Evolutionary conservation across 2,888 invertebrate species (phyloP).

Genomic region (Hybos culiciformis): DNA sequence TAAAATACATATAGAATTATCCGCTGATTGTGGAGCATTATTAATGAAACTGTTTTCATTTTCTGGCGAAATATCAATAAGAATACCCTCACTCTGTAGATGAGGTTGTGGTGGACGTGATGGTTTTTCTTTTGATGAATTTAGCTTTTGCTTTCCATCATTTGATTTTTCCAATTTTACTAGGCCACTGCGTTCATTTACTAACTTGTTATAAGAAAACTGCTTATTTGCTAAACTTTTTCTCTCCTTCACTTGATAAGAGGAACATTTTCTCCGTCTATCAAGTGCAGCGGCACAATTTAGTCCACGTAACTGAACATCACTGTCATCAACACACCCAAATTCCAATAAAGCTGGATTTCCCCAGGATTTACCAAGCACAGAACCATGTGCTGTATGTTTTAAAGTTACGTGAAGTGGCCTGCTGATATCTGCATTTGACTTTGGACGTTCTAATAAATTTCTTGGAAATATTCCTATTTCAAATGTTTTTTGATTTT

Average conservation of each 20-base stretch:
- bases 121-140: constrained; percentile 25
- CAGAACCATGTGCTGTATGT: constrained; percentile 57
- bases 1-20: constrained; percentile 42
- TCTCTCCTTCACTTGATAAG: constrained; percentile 29
- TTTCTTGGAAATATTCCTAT: constrained; percentile 77
- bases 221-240: constrained; percentile 45
- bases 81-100: constrained; percentile 44
- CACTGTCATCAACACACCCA: constrained; percentile 44
- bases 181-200: constrained; percentile 44
- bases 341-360: constrained; percentile 66
- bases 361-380: constrained; percentile 73
- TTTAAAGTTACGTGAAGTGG: constrained; percentile 71
- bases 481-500: constrained; percentile 77
- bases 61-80: constrained; percentile 61
- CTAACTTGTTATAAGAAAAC: constrained; percentile 70
- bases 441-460: constrained; percentile 54
- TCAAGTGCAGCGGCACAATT: neutral
- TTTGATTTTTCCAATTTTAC: too few species aligned
- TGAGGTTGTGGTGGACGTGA: constrained; percentile 36
- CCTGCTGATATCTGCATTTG: constrained; percentile 63
- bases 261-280: constrained; percentile 35
- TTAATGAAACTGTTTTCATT: constrained; percentile 21
- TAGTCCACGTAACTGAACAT: constrained; percentile 19
- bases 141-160: constrained; percentile 7
- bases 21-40: constrained; percentile 23